Percentiles rank a stretch among this genome's conserved stretches.
phyloP scores from a whole-genome alignment of 2,888 invertebrate species.

The Amblyteles armatorius region DNA sequence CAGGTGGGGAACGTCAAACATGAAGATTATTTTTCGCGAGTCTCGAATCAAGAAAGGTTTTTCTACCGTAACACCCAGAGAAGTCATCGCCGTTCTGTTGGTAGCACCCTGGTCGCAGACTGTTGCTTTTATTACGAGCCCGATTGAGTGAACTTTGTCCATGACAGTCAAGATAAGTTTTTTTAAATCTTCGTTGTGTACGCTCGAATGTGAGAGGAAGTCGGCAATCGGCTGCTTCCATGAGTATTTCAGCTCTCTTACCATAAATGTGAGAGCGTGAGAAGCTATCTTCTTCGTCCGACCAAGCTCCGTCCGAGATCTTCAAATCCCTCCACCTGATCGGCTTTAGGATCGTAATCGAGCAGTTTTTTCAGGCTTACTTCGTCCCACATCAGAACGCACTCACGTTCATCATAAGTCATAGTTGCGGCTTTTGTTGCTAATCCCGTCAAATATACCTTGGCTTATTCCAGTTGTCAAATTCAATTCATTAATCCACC shows the following conservation, averaged over 20 bases:
- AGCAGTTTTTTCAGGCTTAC: slow-evolving; percentile 70
- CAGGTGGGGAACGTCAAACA: slow-evolving; percentile 69
- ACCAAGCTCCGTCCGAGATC: slow-evolving; percentile 70
- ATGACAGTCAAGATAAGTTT: slow-evolving; percentile 60
- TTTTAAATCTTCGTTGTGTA: slow-evolving; percentile 43
- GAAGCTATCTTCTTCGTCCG: slow-evolving; percentile 61
- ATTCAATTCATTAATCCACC: slow-evolving; percentile 72
- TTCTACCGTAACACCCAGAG: slow-evolving; percentile 65
- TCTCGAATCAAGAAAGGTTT: slow-evolving; percentile 60
- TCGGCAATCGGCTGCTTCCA: slow-evolving; percentile 74
- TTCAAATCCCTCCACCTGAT: slow-evolving; percentile 70
- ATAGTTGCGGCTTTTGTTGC: slow-evolving; percentile 70
- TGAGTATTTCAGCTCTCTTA: slow-evolving; percentile 66
- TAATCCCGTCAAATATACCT: slow-evolving; percentile 68
- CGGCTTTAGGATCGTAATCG: slow-evolving; percentile 68
- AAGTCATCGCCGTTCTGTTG: slow-evolving; percentile 66
- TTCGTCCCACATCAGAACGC: slow-evolving; percentile 72
- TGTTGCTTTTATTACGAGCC: slow-evolving; percentile 65
- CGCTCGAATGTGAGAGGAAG: slow-evolving; percentile 62
- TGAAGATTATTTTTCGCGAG: slow-evolving; percentile 66
- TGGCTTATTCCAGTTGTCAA: slow-evolving; percentile 70
- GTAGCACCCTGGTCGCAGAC: slow-evolving; percentile 70
- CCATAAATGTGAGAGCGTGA: slow-evolving; percentile 72
- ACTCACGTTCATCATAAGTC: slow-evolving; percentile 67
- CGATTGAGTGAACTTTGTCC: slow-evolving; percentile 41